Conservation (phyloP, 2,797 vertebrate genomes). For the Chromis chromis region DNA sequence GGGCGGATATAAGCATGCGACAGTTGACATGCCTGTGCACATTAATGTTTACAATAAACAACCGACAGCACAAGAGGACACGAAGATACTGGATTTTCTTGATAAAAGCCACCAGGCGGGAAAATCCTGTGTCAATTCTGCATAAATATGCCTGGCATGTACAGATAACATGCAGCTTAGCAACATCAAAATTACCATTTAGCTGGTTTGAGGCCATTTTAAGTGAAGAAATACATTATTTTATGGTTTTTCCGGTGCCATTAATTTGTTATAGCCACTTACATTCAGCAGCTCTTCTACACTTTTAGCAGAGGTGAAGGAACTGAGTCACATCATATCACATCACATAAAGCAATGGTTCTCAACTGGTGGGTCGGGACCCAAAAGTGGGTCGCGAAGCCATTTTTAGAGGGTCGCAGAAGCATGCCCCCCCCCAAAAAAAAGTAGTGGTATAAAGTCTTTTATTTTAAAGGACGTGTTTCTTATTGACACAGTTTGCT, state of each 20-base stretch:
- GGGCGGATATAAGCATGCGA: neutral
- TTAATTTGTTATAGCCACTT: neutral
- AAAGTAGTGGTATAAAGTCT: no score
- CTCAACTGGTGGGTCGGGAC: no score
- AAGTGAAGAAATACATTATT: neutral
- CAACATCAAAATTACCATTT: neutral
- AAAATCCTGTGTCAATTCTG: neutral
- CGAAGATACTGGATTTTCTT: neutral
- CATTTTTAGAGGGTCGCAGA: no score
- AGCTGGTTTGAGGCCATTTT: neutral
- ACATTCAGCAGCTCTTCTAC: neutral
- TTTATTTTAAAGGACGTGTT: no score
- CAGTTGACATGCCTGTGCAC: constrained; percentile 9
- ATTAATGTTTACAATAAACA: neutral
- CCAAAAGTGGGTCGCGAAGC: no score
- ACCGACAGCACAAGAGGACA: neutral
- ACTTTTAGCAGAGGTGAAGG: neutral
- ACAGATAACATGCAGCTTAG: neutral
- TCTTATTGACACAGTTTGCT: no score
- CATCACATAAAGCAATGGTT: neutral
- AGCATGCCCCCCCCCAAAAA: no score
- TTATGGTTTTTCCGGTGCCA: neutral
- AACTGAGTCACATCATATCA: neutral
- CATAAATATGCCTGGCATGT: neutral
- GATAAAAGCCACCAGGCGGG: neutral